These are phyloP conservation scores for Escarpia spicata DNA, from an alignment of 2,888 invertebrate species.

Conservation along the genomic window DNA sequence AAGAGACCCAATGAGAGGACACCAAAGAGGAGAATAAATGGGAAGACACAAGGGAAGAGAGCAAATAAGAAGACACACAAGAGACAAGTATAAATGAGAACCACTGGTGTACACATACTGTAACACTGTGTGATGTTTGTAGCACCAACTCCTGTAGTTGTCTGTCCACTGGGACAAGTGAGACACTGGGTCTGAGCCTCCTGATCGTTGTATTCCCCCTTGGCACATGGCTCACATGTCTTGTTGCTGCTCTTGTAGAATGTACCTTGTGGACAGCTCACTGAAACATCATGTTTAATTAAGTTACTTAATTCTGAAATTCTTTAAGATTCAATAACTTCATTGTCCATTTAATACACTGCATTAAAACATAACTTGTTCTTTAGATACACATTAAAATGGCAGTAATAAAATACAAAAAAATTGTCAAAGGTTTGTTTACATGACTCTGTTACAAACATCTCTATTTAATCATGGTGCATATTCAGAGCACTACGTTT, in stretches of 20 bases:
- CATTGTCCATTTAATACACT: too few species aligned
- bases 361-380: too few species aligned
- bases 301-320: neutral
- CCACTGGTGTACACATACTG: neutral
- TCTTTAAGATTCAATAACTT: neutral
- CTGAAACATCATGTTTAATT: neutral
- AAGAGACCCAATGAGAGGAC: too few species aligned
- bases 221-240: conserved; percentile 46
- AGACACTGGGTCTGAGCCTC: conserved; percentile 44
- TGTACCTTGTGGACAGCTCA: neutral
- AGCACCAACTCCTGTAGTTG: conserved; percentile 44
- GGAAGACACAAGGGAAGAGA: too few species aligned
- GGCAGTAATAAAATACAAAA: too few species aligned
- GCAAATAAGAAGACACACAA: too few species aligned
- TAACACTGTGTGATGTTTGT: conserved; percentile 40
- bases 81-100: neutral
- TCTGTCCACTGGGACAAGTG: conserved; percentile 47
- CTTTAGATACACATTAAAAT: too few species aligned
- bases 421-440: too few species aligned
- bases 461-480: too few species aligned
- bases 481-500: neutral
- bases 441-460: too few species aligned
- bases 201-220: conserved; percentile 47
- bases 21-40: too few species aligned
- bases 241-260: conserved; percentile 35